phyloP scores from a whole-genome alignment of 1,140 invertebrate genomes.

The Pomacea maculata region DNA sequence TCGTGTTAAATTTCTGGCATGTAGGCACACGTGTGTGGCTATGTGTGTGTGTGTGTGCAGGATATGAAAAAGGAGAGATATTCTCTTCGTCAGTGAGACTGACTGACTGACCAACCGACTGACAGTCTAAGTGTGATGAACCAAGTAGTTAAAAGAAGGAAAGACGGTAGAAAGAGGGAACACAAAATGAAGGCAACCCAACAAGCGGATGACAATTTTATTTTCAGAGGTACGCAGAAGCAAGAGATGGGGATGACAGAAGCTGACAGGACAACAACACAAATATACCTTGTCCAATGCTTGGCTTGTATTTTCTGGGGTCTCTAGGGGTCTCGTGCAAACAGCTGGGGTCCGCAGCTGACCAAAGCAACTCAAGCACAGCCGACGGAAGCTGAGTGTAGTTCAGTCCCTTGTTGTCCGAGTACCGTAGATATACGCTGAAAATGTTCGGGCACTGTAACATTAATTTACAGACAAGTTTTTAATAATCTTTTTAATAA shows the following conservation, averaged over 20 bases:
- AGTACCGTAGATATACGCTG: neutral
- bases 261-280: neutral
- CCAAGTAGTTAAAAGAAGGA: too few relatives aligned
- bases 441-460: slow-evolving; percentile 5
- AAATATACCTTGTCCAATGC: slow-evolving; percentile 1
- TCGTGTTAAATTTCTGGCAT: too few relatives aligned
- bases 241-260: neutral
- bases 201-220: too few relatives aligned
- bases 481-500: too few relatives aligned
- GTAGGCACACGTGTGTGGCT: too few relatives aligned
- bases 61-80: neutral
- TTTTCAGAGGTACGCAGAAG: neutral
- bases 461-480: too few relatives aligned
- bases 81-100: too few relatives aligned
- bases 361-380: slow-evolving; percentile 2
- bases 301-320: neutral
- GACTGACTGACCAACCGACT: too few relatives aligned
- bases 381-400: neutral
- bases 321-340: too few relatives aligned
- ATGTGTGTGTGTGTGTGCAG: neutral
- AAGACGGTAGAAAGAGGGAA: too few relatives aligned
- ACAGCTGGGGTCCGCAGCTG: neutral
- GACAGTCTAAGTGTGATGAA: too few relatives aligned
- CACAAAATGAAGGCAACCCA: too few relatives aligned
- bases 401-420: neutral